Evolutionary conservation across 2,113 vertebrate genomes (phyloP).

Genomic region (Climacteris rufus): DNA sequence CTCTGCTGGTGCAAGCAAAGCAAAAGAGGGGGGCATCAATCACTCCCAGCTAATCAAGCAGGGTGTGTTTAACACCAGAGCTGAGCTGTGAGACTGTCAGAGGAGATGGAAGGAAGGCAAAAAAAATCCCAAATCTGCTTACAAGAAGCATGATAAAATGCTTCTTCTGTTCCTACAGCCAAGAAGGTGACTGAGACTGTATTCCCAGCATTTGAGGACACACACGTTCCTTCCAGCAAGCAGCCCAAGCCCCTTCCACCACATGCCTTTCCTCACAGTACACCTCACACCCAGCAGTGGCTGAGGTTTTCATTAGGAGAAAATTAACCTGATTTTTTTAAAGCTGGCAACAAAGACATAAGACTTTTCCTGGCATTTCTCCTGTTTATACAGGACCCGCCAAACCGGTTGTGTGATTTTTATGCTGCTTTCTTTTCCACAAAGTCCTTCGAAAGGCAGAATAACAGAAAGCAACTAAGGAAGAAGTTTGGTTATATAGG

Average conservation of each 20-base stretch:
- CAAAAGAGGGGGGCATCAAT: not conserved
- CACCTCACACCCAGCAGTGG: accelerated
- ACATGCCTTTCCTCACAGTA: not conserved
- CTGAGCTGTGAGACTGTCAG: not conserved
- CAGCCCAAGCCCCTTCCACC: not conserved
- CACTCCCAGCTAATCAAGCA: not conserved
- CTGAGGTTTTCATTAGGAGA: not conserved
- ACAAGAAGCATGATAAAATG: not conserved
- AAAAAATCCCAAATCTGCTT: not conserved
- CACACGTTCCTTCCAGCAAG: not conserved
- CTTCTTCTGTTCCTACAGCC: not conserved
- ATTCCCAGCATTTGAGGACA: not conserved
- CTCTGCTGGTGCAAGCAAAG: not conserved
- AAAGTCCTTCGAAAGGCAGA: conserved; percentile 56
- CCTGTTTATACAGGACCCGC: conserved; percentile 62
- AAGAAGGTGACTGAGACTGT: not conserved
- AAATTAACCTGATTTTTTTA: not conserved
- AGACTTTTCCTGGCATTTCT: conserved; percentile 48
- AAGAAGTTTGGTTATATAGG: conserved; percentile 16
- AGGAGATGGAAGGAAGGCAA: not conserved
- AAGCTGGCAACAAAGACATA: conserved; percentile 14
- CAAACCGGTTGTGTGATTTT: conserved; percentile 65
- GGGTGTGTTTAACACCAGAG: not conserved
- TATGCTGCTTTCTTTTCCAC: conserved; percentile 48
- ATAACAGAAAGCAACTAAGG: conserved; percentile 45